These are phyloP conservation scores for Drosophila orena DNA, from an alignment of 1,140 invertebrate genomes.

Conservation along the genomic window DNA sequence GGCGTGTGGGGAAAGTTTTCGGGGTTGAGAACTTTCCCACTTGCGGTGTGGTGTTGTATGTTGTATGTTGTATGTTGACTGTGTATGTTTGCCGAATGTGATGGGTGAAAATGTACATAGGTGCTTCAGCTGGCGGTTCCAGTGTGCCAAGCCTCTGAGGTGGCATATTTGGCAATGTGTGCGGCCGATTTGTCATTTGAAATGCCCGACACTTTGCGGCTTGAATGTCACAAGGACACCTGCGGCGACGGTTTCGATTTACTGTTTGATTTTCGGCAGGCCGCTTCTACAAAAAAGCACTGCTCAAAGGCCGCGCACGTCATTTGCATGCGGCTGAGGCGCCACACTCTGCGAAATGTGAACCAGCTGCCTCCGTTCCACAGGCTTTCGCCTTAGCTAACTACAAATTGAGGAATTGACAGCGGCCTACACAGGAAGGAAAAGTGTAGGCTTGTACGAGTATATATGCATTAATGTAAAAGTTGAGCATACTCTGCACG, in stretches of 20 bases:
- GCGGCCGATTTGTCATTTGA: slow-evolving; percentile 35
- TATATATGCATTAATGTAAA: background rate
- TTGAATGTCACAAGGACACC: slow-evolving; percentile 22
- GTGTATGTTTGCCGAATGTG: background rate
- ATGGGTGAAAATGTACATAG: background rate
- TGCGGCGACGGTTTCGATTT: slow-evolving; percentile 38
- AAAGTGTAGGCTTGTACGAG: background rate
- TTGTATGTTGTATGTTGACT: background rate
- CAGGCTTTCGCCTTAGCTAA: background rate
- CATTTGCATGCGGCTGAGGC: slow-evolving; percentile 36
- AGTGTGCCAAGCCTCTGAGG: slow-evolving; percentile 18
- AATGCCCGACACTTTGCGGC: slow-evolving; percentile 38
- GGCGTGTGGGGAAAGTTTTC: slow-evolving; percentile 26
- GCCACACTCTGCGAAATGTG: slow-evolving; percentile 23
- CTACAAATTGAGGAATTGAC: slow-evolving; percentile 2
- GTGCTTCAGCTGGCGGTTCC: background rate
- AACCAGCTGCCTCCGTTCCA: slow-evolving; percentile 8
- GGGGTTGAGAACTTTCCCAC: slow-evolving; percentile 19
- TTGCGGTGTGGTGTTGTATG: slow-evolving; percentile 12
- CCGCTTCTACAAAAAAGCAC: background rate
- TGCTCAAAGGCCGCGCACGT: slow-evolving; percentile 22
- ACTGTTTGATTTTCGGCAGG: slow-evolving; percentile 31
- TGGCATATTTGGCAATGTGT: slow-evolving; percentile 39
- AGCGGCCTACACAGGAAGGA: background rate
- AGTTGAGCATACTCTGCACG: background rate